Evolutionary conservation across 1,140 invertebrate species (phyloP), one percentile per base, ranked within the genome.

Genomic region (Zaprionus camerounensis): DNA sequence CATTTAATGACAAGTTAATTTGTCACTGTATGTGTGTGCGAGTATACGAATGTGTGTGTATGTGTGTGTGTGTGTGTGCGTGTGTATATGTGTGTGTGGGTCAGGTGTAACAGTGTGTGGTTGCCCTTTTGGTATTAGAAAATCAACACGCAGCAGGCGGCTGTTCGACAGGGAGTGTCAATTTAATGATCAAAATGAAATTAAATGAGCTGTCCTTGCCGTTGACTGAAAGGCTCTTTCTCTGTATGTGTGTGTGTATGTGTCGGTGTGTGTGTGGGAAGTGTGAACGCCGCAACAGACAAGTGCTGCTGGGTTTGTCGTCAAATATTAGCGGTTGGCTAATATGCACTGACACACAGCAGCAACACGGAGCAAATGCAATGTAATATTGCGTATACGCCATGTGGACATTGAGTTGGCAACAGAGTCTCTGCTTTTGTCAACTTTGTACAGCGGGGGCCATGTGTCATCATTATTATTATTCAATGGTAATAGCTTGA

Each of bases 1-100:
- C 82, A 58, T 78, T 86, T 86, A 79, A 82, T 85, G 82, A 86
- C 82, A 75, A 81, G 64, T 86, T 86, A 86, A 85, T 81, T 84
- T 78, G 71, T 64, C 75, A 24, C 59, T 44, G 17, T 53, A 28
- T 70, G 36, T 44, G 17, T 53, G 41, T 70, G 36, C 15, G 38
- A 28, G 6, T 31, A 31, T 31, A 31, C 28, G 28, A 31, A 36
- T 56, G 13, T 65, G 51, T 58, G 26, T 41, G 36, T 28, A 31
- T 41, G 36, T 28, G 53, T 56, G 12, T 41, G 11, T 15, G 15
- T 61, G 24, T 65, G 53, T 57, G n/a, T n/a, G n/a, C n/a, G n/a
- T n/a, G n/a, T n/a, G n/a, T n/a, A 5, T 63, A 9, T 51, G 11
- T 53, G 61, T 59, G 24, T 65, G 53, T 57, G n/a, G 49, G 36